Percentiles rank a stretch among this genome's conserved stretches.
Conservation (phyloP, 2,113 vertebrate genomes). For the Heliornis fulica region DNA sequence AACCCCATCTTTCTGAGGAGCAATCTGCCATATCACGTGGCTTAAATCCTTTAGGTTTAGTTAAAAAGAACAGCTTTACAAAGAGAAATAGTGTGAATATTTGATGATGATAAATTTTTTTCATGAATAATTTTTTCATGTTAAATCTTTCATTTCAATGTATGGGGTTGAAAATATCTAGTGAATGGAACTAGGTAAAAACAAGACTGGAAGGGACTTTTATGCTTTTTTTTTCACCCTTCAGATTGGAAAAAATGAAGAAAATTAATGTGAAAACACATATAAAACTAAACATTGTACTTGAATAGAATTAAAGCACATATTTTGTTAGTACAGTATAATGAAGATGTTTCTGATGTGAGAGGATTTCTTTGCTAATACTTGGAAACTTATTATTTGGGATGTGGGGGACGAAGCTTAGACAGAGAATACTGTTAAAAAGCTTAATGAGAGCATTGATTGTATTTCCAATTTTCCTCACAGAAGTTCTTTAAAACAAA, state of each 20-base stretch:
- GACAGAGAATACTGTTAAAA: neutral
- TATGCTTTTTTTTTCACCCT: neutral
- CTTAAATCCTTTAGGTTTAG: neutral
- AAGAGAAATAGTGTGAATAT: neutral
- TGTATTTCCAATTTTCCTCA: slow-evolving; percentile 1
- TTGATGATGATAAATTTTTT: neutral
- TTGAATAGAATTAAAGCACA: neutral
- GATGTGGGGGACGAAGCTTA: neutral
- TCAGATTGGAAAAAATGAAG: neutral
- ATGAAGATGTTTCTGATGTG: neutral
- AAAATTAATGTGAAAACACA: neutral
- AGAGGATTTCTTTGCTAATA: neutral
- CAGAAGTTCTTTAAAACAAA: neutral
- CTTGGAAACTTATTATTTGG: neutral
- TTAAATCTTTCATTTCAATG: neutral
- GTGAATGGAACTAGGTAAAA: neutral
- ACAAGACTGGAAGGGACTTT: neutral
- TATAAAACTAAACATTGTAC: neutral
- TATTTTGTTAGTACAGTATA: neutral
- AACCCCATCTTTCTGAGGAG: neutral
- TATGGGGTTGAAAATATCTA: neutral
- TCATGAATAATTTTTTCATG: neutral
- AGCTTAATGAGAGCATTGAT: neutral
- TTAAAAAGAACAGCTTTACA: neutral
- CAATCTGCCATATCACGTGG: neutral